A percentile compares a stretch with the other conserved stretches of the same genome.
Conservation (phyloP, 2,888 invertebrate species). For the Cloeon dipterum region DNA sequence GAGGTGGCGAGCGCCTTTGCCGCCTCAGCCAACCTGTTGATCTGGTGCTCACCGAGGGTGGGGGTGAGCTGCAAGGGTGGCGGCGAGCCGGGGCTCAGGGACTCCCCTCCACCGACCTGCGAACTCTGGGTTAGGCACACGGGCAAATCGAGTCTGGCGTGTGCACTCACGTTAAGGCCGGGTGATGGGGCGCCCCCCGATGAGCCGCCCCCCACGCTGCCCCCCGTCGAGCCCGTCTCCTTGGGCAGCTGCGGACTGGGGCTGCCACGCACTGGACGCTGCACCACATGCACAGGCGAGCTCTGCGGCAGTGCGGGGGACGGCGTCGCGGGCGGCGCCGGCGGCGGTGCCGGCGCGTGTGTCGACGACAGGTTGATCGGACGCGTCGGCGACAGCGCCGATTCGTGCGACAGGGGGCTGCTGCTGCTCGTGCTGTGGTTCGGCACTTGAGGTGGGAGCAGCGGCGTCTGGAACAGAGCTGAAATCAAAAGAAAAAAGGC, state of each 20-base stretch:
- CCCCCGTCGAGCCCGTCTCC: background rate
- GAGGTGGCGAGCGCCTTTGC: conserved; percentile 64
- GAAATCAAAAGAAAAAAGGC: conserved; percentile 4
- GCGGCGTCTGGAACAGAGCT: conserved; percentile 12
- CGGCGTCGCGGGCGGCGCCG: conserved; percentile 28
- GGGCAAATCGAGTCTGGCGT: conserved; percentile 4
- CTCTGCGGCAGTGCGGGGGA: conserved; percentile 36
- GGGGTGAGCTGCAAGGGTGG: conserved; percentile 41
- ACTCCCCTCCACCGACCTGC: conserved; percentile 18
- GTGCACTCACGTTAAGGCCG: background rate
- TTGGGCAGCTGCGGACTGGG: conserved; percentile 2
- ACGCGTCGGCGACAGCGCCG: conserved; percentile 12
- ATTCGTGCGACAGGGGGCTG: conserved; percentile 12
- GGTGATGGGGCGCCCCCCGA: conserved; percentile 5
- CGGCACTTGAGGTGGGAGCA: conserved; percentile 11
- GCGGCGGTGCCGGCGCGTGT: conserved; percentile 13
- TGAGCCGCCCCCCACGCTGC: background rate
- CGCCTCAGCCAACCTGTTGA: conserved; percentile 57
- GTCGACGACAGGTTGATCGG: conserved; percentile 11
- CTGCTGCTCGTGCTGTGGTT: conserved; percentile 15
- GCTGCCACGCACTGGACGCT: no score
- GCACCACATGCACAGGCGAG: no score
- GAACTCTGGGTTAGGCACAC: conserved; percentile 6
- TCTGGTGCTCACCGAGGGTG: conserved; percentile 58
- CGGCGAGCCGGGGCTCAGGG: conserved; percentile 16